Evolutionary conservation across 1,140 invertebrate species (phyloP), one percentile per base, ranked within the genome.

Genomic region (Portunus trituberculatus): DNA sequence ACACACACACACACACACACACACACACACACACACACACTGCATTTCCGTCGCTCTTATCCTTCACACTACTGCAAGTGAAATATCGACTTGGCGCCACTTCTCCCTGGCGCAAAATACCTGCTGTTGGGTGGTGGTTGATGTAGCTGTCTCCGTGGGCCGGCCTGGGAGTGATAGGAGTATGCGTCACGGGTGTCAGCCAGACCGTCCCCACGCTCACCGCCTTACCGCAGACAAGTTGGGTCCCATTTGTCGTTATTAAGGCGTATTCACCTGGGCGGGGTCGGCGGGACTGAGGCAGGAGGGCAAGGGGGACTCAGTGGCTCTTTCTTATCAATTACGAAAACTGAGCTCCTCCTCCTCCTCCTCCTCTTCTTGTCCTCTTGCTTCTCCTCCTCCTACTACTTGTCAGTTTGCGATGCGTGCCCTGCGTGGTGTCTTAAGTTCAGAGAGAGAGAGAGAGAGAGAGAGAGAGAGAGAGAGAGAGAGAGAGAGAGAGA

Each of bases 161-260:
- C 12, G 67, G 67, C 67, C 16, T n/a, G 20, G 67, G 67, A 76
- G 31, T 87, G 84, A 87, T 87, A 46, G 39, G 10, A 32, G 39
- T 7, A 87, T 87, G 31, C 39, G 84, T 87, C 84, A 87, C 8
- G 14, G 84, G 31, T 46, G 84, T 87, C 84, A 87, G 84, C 10
- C 14, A 29, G 84, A 2, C 31, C 31, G 84, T 87, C 84, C 25
- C 39, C 31, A 28, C 84, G 84, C 31, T 87, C 31, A 32, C 31
- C 39, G 84, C 31, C 31, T 87, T 39, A 39, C 84, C 84, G 16
- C 31, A 87, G 84, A 87, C 84, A 87, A 87, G 84, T 87, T 31
- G 16, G 31, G 84, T 87, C 31, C 84, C 84, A 87, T 87, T 87
- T 87, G n/a, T 87, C 84, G 84, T 87, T 46, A 87, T 87, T 87